Evolutionary conservation across 2,797 vertebrate genomes (phyloP).

Genomic region (Rhabdophis nuchalis): DNA sequence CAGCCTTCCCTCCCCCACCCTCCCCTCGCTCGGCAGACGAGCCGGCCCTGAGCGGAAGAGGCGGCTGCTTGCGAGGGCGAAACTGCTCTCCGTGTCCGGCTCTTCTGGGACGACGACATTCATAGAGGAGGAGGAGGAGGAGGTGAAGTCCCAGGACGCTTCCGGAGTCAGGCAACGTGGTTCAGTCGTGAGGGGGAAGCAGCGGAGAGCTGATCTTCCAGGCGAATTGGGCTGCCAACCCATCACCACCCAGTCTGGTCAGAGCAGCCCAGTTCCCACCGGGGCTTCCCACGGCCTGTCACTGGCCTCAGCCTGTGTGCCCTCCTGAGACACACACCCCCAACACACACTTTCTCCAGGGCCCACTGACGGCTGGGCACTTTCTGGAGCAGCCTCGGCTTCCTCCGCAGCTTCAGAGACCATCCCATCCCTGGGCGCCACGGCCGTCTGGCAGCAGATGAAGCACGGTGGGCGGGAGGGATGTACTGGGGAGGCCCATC

Average conservation of each 20-base stretch:
- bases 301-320: background rate
- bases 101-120: background rate
- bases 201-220: background rate
- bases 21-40: background rate
- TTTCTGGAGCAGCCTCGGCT: background rate
- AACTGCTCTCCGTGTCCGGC: fast-evolving
- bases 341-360: background rate
- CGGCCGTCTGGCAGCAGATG: fast-evolving
- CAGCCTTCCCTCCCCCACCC: background rate
- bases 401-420: background rate
- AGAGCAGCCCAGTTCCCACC: background rate
- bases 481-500: background rate
- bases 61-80: background rate
- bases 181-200: background rate
- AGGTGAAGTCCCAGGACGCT: background rate
- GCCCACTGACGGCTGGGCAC: background rate
- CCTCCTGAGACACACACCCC: background rate
- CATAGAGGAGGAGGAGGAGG: background rate
- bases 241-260: background rate
- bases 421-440: background rate
- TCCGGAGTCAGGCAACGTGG: background rate
- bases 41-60: background rate
- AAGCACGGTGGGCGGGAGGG: background rate
- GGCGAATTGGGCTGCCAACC: background rate
- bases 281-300: background rate